phyloP scores from a whole-genome alignment of 2,113 vertebrate genomes.

The Ardeotis arabs region DNA sequence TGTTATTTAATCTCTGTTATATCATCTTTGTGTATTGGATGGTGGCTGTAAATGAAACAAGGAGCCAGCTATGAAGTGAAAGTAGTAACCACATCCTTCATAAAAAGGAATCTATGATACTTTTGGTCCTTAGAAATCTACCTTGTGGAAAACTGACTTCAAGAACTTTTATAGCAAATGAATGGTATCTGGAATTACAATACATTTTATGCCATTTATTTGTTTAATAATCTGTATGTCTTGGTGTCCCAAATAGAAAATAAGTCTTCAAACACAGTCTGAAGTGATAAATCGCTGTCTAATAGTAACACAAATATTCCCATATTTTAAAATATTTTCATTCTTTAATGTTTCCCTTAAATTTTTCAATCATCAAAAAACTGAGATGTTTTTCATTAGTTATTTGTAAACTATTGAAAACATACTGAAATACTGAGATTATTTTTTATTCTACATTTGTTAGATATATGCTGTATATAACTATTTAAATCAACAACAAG shows the following conservation, averaged over 20 bases:
- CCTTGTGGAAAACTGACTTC: neutral
- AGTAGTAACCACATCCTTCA: neutral
- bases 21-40: neutral
- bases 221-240: neutral
- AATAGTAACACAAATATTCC: neutral
- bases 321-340: neutral
- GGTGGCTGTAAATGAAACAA: neutral
- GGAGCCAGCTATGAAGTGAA: neutral
- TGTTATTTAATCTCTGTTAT: neutral
- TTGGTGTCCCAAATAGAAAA: neutral
- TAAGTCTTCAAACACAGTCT: neutral
- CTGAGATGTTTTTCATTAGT: neutral
- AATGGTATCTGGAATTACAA: neutral
- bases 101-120: neutral
- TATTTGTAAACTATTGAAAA: neutral
- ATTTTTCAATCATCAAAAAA: neutral
- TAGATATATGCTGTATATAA: rapidly evolving
- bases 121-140: neutral
- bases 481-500: neutral
- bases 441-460: neutral
- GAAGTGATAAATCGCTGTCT: neutral
- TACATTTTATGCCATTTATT: neutral
- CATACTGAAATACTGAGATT: neutral
- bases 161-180: neutral
- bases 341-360: neutral